Evolutionary conservation across 2,888 invertebrate genomes (phyloP).

Genomic region (Erynnis tages): DNA sequence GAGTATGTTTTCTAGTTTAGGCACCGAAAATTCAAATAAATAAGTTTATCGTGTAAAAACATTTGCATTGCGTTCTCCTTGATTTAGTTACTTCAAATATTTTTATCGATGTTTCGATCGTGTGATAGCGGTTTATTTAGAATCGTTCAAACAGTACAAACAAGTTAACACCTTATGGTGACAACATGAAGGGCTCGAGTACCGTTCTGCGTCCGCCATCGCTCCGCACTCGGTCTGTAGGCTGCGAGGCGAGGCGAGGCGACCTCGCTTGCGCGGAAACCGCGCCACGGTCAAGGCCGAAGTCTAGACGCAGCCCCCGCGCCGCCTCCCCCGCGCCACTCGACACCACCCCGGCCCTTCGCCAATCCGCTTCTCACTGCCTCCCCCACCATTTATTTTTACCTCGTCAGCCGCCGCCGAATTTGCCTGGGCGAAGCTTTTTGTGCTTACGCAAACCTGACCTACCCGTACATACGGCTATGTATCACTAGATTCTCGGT

Average conservation of each 20-base stretch:
- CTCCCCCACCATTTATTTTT: slow-evolving; percentile 58
- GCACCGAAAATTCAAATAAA: too few relatives aligned
- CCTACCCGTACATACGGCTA: slow-evolving; percentile 46
- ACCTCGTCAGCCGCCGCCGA: slow-evolving; percentile 51
- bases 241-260: slow-evolving; percentile 63
- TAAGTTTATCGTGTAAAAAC: not conserved
- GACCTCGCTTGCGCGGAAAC: slow-evolving; percentile 76
- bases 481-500: slow-evolving; percentile 28
- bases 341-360: slow-evolving; percentile 34
- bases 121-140: not conserved
- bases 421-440: slow-evolving; percentile 60
- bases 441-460: slow-evolving; percentile 46
- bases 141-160: not conserved
- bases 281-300: slow-evolving; percentile 75
- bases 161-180: not conserved
- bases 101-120: not conserved
- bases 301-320: slow-evolving; percentile 68
- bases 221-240: slow-evolving; percentile 64
- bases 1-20: too few relatives aligned
- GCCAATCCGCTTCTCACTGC: slow-evolving; percentile 38
- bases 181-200: slow-evolving; percentile 5
- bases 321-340: slow-evolving; percentile 39
- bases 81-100: not conserved
- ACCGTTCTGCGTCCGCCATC: slow-evolving; percentile 34
- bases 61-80: not conserved